Conservation (phyloP, 1,140 invertebrate genomes). For the Drosophila prosaltans region DNA sequence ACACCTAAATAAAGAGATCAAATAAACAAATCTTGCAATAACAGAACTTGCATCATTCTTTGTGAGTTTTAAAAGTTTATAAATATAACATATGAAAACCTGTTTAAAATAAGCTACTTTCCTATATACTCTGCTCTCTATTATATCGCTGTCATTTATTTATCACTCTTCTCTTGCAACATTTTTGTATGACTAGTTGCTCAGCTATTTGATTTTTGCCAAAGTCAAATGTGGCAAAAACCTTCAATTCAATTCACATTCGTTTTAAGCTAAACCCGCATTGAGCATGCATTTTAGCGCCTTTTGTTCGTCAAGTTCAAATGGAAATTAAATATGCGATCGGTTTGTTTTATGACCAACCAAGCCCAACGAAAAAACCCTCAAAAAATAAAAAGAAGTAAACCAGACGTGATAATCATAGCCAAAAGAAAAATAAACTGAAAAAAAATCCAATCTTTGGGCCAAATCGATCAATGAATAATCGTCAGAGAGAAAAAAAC, state of each 20-base stretch:
- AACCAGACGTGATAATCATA: slow-evolving; percentile 65
- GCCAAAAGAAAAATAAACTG: slow-evolving; percentile 40
- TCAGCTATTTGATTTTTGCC: slow-evolving; percentile 19
- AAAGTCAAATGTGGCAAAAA: slow-evolving; percentile 24
- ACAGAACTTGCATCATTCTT: too few species aligned
- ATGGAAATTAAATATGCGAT: slow-evolving; percentile 58
- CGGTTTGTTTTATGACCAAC: slow-evolving; percentile 47
- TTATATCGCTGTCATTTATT: background rate
- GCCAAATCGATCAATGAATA: slow-evolving; percentile 57
- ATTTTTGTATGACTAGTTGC: slow-evolving; percentile 15
- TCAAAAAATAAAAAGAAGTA: slow-evolving; percentile 34
- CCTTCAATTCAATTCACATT: slow-evolving; percentile 64
- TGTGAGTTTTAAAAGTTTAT: too few species aligned
- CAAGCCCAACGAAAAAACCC: slow-evolving; percentile 33
- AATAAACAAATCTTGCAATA: too few species aligned
- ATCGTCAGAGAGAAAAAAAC: slow-evolving; percentile 11
- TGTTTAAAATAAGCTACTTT: background rate
- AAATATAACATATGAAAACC: too few species aligned
- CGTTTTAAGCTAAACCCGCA: slow-evolving; percentile 40
- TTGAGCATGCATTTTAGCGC: slow-evolving; percentile 72
- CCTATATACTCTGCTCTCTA: background rate
- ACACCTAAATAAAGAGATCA: too few species aligned
- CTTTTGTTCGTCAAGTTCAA: slow-evolving; percentile 68
- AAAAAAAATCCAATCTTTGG: slow-evolving; percentile 26
- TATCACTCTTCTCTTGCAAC: background rate